These are phyloP conservation scores for Lamellibrachia columna DNA, from an alignment of 2,888 invertebrate species.

Conservation along the genomic window DNA sequence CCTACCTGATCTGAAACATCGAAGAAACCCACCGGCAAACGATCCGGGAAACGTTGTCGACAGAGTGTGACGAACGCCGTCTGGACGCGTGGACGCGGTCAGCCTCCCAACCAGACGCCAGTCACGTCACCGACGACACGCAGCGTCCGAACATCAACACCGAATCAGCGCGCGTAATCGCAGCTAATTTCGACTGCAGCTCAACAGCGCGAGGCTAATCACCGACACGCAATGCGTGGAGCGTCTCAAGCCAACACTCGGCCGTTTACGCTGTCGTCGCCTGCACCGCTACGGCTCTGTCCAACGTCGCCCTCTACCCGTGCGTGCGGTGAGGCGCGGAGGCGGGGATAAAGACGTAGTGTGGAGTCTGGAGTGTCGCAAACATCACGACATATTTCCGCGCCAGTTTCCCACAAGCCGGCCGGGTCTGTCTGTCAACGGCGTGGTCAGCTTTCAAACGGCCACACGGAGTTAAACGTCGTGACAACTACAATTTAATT, in stretches of 20 bases:
- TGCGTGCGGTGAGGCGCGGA: not conserved
- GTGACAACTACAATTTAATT: not conserved
- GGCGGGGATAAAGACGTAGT: not conserved
- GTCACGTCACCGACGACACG: not conserved
- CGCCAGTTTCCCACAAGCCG: not conserved
- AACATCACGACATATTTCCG: not conserved
- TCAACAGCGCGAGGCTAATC: not conserved
- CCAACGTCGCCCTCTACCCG: not conserved
- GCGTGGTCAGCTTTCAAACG: slow-evolving; percentile 2
- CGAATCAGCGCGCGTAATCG: not conserved
- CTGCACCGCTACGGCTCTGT: not conserved
- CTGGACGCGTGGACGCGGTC: not conserved
- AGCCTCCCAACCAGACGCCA: not conserved
- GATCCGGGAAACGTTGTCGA: not conserved
- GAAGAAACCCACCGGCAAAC: not conserved
- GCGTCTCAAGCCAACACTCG: not conserved
- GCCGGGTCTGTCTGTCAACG: not conserved
- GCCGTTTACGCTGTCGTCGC: slow-evolving; percentile 5
- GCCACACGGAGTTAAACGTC: not conserved
- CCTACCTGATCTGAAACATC: not conserved
- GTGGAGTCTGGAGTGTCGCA: not conserved
- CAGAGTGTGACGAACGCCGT: not conserved
- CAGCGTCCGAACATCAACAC: not conserved
- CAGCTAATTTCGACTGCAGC: not conserved
- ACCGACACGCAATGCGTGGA: not conserved